Evolutionary conservation across 2,888 invertebrate genomes (phyloP), one percentile per base, ranked within the genome.

Genomic region (Hipparchia semele): DNA sequence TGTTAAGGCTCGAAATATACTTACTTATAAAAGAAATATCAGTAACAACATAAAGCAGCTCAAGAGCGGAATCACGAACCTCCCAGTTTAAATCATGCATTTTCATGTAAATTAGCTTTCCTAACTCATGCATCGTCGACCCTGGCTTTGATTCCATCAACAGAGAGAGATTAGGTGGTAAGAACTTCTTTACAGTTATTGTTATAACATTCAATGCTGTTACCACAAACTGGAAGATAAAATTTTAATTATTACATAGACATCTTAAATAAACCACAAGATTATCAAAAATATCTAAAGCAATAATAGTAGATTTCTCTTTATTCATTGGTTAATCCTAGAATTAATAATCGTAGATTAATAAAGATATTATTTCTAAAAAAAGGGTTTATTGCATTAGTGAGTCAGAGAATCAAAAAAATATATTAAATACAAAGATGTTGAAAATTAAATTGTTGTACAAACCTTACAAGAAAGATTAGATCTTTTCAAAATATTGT

Each of bases 71-170:
- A 80, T 98, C 97, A 58, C 97, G 94, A 1, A 97, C 95, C 86
- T 97, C 97, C 98, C 97, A 98, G 67, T 95, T 94, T 4, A 94
- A 87, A 82, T 97, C 97, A 78, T 96, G 96, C 83, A 97, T 90
- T 82, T 96, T 96, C 84, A 95, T 95, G 68, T 95, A 95, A 6
- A 98, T 94, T 10, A 96, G 95, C 10, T 95, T 94, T 0, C 96
- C 96, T 8, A 97, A 87, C 74, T 95, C 94, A 74, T 95, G 94
- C 85, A 97, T 94, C 0, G 95, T 91, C 0, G 96, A 95, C 2
- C 96, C 96, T 2, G 95, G 94, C 68, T 95, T 91, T 23, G 95
- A 94, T 80, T 97, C 96, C 75, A 97, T 92, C 7, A 97, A 89
- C 46, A 97, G 85, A 0, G 96, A 97, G 81, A 97, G 94, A 85